A percentile compares a stretch with the other conserved stretches of the same genome.
Evolutionary conservation across 2,888 invertebrate genomes (phyloP).

Genomic region (Lepidochrysops patricia): DNA sequence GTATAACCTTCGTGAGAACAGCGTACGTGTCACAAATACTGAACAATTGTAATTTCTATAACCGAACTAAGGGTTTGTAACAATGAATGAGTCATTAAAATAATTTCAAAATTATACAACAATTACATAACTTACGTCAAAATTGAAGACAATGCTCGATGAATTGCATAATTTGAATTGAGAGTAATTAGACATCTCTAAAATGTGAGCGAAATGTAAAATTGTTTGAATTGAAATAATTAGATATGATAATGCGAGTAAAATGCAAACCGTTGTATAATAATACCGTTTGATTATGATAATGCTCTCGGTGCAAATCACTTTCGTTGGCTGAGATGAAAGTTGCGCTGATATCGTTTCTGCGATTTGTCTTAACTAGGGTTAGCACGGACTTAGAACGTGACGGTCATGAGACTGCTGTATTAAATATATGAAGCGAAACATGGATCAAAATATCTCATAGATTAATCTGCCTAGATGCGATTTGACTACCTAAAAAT

Average conservation of each 20-base stretch:
- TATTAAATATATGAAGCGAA: too few relatives aligned
- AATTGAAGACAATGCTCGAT: too few relatives aligned
- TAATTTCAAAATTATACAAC: neutral
- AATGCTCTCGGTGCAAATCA: neutral
- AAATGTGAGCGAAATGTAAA: too few relatives aligned
- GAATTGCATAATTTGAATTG: neutral
- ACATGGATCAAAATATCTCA: too few relatives aligned
- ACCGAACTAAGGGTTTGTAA: conserved; percentile 25
- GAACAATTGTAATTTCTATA: conserved; percentile 42
- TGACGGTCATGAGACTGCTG: too few relatives aligned
- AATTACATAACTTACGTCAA: neutral
- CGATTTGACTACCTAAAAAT: too few relatives aligned
- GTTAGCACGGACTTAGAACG: too few relatives aligned
- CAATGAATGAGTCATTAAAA: conserved; percentile 17
- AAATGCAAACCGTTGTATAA: neutral
- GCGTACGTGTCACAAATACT: conserved; percentile 59
- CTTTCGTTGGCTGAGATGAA: neutral
- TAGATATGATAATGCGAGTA: neutral
- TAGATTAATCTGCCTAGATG: too few relatives aligned
- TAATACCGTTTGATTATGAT: neutral
- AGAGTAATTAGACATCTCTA: too few relatives aligned
- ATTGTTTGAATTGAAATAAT: too few relatives aligned
- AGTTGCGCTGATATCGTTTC: neutral
- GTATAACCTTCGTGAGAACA: conserved; percentile 54
- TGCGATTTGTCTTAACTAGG: neutral